Conservation (phyloP, 2,113 vertebrate species). For the Rhea americana region DNA sequence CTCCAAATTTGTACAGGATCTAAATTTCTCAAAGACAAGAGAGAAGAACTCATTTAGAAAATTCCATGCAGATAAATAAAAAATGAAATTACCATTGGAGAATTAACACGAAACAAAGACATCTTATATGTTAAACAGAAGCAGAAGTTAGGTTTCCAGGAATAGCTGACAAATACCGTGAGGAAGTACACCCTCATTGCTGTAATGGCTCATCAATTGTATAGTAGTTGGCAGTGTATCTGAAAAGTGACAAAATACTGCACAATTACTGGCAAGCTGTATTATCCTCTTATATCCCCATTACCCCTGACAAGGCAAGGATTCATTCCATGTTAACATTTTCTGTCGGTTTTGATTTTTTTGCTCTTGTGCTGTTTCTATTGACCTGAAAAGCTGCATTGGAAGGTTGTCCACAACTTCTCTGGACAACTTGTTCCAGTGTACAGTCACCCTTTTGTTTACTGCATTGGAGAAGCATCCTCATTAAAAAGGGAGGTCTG, state of each 20-base stretch:
- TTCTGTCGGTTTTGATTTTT: neutral
- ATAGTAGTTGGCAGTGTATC: neutral
- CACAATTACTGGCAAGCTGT: neutral
- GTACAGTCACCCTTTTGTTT: neutral
- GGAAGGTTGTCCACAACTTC: neutral
- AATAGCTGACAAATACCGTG: neutral
- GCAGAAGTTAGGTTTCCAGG: neutral
- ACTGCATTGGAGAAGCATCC: neutral
- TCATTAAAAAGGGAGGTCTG: neutral
- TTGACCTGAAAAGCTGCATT: neutral
- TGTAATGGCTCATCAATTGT: neutral
- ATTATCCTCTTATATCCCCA: neutral
- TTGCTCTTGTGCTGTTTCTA: neutral
- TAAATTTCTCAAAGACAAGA: neutral
- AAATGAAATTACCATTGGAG: neutral
- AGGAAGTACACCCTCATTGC: neutral
- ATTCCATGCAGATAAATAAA: neutral
- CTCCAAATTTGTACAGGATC: neutral
- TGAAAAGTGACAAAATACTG: slow-evolving; percentile 24
- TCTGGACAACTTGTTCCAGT: neutral
- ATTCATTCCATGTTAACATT: neutral
- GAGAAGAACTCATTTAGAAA: neutral
- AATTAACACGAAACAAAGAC: neutral
- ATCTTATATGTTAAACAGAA: neutral
- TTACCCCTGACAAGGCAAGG: neutral